Percentiles rank a stretch among this genome's conserved stretches.
Evolutionary conservation across 2,888 invertebrate species (phyloP).

Genomic region (Chrysomela aeneicollis): DNA sequence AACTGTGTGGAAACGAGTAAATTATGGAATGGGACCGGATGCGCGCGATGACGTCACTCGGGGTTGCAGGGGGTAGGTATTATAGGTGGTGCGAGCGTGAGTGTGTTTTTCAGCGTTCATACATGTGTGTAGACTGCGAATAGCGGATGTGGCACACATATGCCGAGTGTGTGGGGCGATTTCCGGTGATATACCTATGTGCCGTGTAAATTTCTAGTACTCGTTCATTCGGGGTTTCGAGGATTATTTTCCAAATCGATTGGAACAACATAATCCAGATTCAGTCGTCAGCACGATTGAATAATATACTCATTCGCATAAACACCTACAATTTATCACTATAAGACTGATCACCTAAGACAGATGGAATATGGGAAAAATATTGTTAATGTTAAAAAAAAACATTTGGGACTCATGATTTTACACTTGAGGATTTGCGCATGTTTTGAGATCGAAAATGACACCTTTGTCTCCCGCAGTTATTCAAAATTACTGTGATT

Average conservation of each 20-base stretch:
- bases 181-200: constrained; percentile 1
- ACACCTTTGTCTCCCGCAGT: too few relatives aligned
- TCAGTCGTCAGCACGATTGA: too few relatives aligned
- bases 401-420: too few relatives aligned
- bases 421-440: too few relatives aligned
- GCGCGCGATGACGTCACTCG: constrained; percentile 43
- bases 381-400: too few relatives aligned
- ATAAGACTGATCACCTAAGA: too few relatives aligned
- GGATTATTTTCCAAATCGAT: background rate
- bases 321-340: too few relatives aligned
- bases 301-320: too few relatives aligned
- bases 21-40: constrained; percentile 45
- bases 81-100: constrained; percentile 37
- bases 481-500: too few relatives aligned
- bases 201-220: background rate
- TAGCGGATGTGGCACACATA: constrained; percentile 58
- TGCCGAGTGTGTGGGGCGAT: constrained; percentile 47
- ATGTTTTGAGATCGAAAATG: too few relatives aligned
- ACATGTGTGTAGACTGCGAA: constrained; percentile 38
- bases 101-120: constrained; percentile 35
- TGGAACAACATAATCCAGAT: too few relatives aligned
- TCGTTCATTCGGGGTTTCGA: background rate
- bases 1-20: constrained; percentile 45
- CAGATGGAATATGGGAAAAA: too few relatives aligned
- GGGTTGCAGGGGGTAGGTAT: constrained; percentile 48